Evolutionary conservation across 2,113 vertebrate genomes (phyloP), one percentile per base, ranked within the genome.

Genomic region (Dasyornis broadbenti): DNA sequence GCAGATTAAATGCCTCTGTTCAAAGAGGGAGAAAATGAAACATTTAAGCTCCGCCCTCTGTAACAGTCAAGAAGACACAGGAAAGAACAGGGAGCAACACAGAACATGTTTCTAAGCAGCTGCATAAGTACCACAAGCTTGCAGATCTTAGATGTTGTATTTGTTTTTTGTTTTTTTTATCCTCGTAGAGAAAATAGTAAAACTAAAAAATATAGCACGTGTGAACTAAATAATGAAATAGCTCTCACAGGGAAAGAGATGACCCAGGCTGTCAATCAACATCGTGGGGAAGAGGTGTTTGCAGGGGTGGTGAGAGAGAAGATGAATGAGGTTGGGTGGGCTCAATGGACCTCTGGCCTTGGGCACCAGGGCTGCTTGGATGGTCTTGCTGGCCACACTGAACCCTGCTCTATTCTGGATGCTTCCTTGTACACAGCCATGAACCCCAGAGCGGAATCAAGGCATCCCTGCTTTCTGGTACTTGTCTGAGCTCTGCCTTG

Each of bases 321-420:
- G 28, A 40, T 0, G 4, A 61, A 24, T 1, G 6, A 11, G 31
- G 6, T 16, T 60, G 9, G 49, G 4, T 45, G 31, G 30, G 19
- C 27, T 68, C 13, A 52, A 39, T 59, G 56, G 24, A 71, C 33
- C 35, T 73, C 23, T 59, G 56, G 9, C 59, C 52, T 61, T 28
- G 68, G 27, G 9, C 53, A 70, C 15, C 8, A 33, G 33, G 26
- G 37, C 6, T 77, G 28, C 45, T 77, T 75, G 30, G 35, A 26
- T 13, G 60, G 35, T 35, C 28, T 31, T 40, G 5, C 9, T 37
- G n/a, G 16, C 37, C 37, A 33, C 5, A 10, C 37, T 56, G 66
- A 82, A n/a, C 22, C 7, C 15, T 49, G 10, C 6, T 49, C 9
- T 79, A 2, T 23, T 42, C 45, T 6, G 3, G 14, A 24, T 17